Percentiles rank a stretch among this genome's conserved stretches.
These are phyloP conservation scores for Tinea semifulvella DNA, from an alignment of 2,888 invertebrate genomes.

Conservation along the genomic window DNA sequence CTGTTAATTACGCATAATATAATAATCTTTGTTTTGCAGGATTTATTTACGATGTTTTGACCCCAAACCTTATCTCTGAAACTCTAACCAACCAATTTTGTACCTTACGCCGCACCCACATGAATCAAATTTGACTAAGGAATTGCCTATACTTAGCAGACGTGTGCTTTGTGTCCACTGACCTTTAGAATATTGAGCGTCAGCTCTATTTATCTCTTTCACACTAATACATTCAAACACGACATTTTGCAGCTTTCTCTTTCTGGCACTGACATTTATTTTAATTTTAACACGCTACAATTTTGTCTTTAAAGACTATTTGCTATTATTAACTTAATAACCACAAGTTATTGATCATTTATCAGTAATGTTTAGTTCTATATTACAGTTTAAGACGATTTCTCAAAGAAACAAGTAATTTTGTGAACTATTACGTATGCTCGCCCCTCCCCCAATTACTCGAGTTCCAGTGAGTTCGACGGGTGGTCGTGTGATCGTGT, in stretches of 20 bases:
- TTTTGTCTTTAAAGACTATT: too few relatives aligned
- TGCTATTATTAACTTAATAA: too few relatives aligned
- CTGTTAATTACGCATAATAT: too few relatives aligned
- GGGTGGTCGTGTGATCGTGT: background rate
- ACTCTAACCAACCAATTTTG: too few relatives aligned
- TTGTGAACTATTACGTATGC: background rate
- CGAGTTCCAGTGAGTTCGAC: background rate
- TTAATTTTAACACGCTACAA: too few relatives aligned
- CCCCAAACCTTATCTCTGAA: too few relatives aligned
- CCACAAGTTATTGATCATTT: too few relatives aligned
- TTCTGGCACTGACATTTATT: background rate
- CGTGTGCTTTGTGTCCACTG: background rate
- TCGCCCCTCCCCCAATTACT: conserved; percentile 5
- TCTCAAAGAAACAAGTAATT: too few relatives aligned
- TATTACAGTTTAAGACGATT: too few relatives aligned
- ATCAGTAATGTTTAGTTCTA: too few relatives aligned
- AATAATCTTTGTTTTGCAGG: too few relatives aligned
- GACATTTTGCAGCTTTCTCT: background rate
- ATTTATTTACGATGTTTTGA: too few relatives aligned
- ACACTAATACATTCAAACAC: background rate
- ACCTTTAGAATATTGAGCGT: conserved; percentile 3
- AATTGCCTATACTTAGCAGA: background rate
- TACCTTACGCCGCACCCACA: background rate
- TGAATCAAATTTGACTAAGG: background rate
- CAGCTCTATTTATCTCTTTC: conserved; percentile 3